Evolutionary conservation across 2,888 invertebrate species (phyloP), one percentile per base, ranked within the genome.

Genomic region (Coenonympha arcania): DNA sequence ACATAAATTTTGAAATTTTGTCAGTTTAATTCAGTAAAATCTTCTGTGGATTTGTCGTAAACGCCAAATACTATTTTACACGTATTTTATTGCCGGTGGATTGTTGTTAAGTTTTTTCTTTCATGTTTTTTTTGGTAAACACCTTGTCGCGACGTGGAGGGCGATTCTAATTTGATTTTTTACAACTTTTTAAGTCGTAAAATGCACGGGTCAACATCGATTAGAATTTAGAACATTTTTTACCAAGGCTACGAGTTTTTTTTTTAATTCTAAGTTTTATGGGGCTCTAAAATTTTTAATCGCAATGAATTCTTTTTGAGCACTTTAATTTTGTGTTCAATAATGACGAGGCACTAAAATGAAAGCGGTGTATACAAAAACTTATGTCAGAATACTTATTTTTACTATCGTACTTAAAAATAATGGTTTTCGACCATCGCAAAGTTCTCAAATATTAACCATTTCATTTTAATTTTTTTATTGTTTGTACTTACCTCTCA

Each of bases 31-130:
- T 77, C 76, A 78, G 78, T 79, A 78, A 72, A 42, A 72, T 72
- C 76, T 73, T 76, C 80, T 79, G 79, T 81, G 79, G 76, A 84
- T 80, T 81, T 75, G 78, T 81, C 82, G 78, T 84, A 81, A 84
- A 83, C 34, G 81, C 83, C 81, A 68, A 64, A 79, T 76, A 69
- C 71, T 78, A 76, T 76, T 83, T 81, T 81, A 82, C 71, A 63
- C 69, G 71, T 79, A 77, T 76, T 84, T 81, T 82, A 82, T 70
- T 64, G 73, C 73, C 68, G 56, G 68, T 66, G 69, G 73, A 78
- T 79, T 79, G 74, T 79, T 72, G 71, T 67, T 69, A 55, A 58
- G 57, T 53, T 58, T 43, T 69, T 70, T 40, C 20, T 11, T 20
- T 18, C 0, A 70, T 69, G 74, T 65, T 65, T 61, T 61, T 62